Evolutionary conservation across 2,888 invertebrate species (phyloP).

Genomic region (Erebia epiphron): DNA sequence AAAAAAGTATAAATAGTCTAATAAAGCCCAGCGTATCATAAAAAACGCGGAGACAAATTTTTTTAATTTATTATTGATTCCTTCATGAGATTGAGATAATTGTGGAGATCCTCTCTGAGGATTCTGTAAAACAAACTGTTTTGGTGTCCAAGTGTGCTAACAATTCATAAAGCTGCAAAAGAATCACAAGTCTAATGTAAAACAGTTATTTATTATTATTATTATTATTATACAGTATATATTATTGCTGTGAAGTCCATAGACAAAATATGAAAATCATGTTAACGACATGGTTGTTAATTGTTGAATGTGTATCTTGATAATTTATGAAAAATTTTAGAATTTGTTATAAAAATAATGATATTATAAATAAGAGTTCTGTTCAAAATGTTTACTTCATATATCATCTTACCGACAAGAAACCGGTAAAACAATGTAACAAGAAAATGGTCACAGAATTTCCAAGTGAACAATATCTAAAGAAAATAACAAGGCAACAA

Average conservation of each 20-base stretch:
- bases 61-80: not conserved
- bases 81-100: not conserved
- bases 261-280: too few species aligned
- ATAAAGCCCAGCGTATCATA: conserved; percentile 11
- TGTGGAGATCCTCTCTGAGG: not conserved
- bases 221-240: too few species aligned
- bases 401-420: not conserved
- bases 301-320: too few species aligned
- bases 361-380: not conserved
- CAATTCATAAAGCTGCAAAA: not conserved
- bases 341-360: too few species aligned
- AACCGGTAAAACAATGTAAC: not conserved
- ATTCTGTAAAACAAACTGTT: not conserved
- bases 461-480: not conserved
- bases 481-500: not conserved
- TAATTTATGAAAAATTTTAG: too few species aligned
- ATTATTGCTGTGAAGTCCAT: too few species aligned
- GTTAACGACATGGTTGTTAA: too few species aligned
- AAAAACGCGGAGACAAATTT: not conserved
- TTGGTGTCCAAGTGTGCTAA: not conserved
- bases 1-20: too few species aligned
- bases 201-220: not conserved
- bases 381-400: not conserved
- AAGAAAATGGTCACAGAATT: conserved; percentile 2
- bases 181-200: not conserved